Base-by-base conservation (phyloP, 2,113 vertebrate genomes). In the Lophura nycthemera region DNA sequence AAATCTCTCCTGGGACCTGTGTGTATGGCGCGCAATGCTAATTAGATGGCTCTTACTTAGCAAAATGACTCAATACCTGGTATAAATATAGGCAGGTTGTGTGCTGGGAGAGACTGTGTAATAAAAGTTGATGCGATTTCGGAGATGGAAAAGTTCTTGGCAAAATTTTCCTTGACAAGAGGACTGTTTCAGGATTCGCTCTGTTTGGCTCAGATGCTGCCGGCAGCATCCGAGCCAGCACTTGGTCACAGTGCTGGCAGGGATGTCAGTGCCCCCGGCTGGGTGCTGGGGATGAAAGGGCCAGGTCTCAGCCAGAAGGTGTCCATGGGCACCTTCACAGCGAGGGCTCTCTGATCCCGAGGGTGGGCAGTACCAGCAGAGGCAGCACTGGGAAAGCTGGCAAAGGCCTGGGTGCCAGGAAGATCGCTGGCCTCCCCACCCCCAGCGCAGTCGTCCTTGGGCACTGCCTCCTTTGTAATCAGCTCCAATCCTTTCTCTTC, bases 11-110 rank as follows among this genome's bases (percentile, higher is more conserved):
- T 78, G 76, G 73, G 83, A 88, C 0, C 2, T 5, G 69, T 77
- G 82, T 91, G 88, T 88, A 45, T 86, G 88, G 76, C 2, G 2
- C 85, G 48, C 57, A 81, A 7, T 88, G 87, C 79, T 96, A 97
- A 91, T 87, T 67, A 93, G 79, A 74, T 85, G 79, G 64, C 72
- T 95, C 83, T 96, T 96, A 95, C 82, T 96, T 94, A 95, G 93
- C 92, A 84, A 91, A 95, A 63, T 95, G 92, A 95, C 77, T 97
- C 92, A 93, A 64, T 76, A 86, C 61, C 63, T 94, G 83, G 34
- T 89, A 82, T 84, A 96, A 95, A 94, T 90, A 95, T 85, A 89
- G 81, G 38, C 85, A 95, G 83, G 65, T 94, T 93, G 56, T 82
- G 48, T 81, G 76, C 86, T 79, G 81, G 88, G 86, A 90, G 86